Evolutionary conservation across 2,113 vertebrate species (phyloP), one percentile per base, ranked within the genome.

Genomic region (Sciurus niger): DNA sequence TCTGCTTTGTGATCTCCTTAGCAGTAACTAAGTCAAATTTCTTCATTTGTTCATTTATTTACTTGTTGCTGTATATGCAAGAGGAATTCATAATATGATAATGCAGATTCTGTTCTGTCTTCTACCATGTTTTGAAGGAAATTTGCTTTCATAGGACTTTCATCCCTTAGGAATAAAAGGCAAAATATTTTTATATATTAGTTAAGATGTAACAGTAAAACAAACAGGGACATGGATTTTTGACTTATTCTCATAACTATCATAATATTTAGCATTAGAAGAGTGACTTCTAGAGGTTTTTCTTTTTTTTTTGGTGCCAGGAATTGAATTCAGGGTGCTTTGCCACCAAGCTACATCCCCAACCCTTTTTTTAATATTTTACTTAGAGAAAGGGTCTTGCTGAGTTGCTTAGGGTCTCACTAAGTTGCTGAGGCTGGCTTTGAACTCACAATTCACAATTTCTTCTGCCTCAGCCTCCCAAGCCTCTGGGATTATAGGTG

Each of bases 81-180:
- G 74, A 99, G 99, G 98, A 99, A 99, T 98, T 99, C 99, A 90
- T 99, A 99, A 97, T 99, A 99, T 0, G 99, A 99, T 98, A 99
- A 98, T 73, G 99, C 99, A 63, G 99, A 99, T 98, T 99, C 99
- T 82, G 99, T 99, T 97, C 99, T 99, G 98, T 99, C 99, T 99
- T 99, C 99, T 84, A 99, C 99, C 99, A 99, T 99, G 97, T 99
- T 99, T 98, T 99, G 99, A 98, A 99, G 99, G 97, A 99, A 99
- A 97, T 95, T 98, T 95, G 99, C 95, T 98, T 99, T 99, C 98
- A 99, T 96, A 94, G 99, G 99, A 98, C 99, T 99, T 95, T 99
- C 99, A 82, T 99, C 99, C 98, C 99, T 99, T 98, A 94, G 95
- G 97, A 98, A 98, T 74, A 97, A 97, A 98, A 98, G 87, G 63